phyloP scores from a whole-genome alignment of 30 jellyfish, hydroid and myxozoan genomes.

The Hydractinia echinata region DNA sequence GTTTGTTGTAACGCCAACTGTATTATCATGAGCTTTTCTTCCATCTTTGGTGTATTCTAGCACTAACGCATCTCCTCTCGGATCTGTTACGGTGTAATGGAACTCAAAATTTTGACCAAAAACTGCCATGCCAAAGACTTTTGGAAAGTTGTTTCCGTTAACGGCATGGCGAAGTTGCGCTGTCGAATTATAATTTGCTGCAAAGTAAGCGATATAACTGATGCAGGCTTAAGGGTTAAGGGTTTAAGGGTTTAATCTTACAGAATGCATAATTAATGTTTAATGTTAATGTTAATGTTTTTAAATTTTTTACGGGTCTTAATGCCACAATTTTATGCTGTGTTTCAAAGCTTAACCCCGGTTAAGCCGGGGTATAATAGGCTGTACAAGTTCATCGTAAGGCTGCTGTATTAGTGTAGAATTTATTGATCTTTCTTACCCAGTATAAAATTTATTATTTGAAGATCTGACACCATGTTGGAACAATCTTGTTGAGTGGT shows the following conservation, averaged over 20 bases:
- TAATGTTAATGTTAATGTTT: too few species aligned
- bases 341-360: too few species aligned
- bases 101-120: background rate
- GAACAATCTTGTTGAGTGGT: background rate
- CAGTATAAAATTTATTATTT: background rate
- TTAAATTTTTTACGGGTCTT: too few species aligned
- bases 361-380: too few species aligned
- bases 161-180: background rate
- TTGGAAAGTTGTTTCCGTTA: background rate
- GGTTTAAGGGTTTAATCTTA: too few species aligned
- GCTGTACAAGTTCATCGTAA: too few species aligned
- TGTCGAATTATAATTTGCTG: background rate
- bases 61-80: constrained; percentile 9
- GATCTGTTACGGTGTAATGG: constrained; percentile 1
- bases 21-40: background rate
- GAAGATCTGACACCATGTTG: background rate
- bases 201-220: background rate
- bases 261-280: too few species aligned
- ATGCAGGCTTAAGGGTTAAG: too few species aligned
- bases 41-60: constrained; percentile 26
- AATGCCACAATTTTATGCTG: too few species aligned
- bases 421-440: background rate
- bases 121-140: background rate
- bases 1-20: background rate
- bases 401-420: too few species aligned